Percentiles rank a stretch among this genome's conserved stretches.
Conservation (phyloP, 2,113 vertebrate species). For the Chascanopsetta lugubris region DNA sequence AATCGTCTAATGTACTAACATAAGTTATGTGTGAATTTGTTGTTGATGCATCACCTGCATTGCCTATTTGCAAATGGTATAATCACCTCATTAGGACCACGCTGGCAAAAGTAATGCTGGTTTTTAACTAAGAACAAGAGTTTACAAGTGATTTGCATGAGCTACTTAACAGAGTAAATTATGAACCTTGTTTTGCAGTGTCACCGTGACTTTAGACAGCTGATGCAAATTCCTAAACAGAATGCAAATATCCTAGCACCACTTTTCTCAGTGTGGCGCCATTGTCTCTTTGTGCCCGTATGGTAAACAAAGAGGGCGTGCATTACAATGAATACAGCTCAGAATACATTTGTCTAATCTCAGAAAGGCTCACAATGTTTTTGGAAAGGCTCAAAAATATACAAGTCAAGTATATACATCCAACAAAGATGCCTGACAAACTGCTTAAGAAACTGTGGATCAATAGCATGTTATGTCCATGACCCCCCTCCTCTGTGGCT, state of each 20-base stretch:
- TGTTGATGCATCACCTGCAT: constrained; percentile 68
- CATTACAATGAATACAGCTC: constrained; percentile 71
- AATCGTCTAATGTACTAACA: constrained; percentile 75
- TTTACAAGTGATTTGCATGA: constrained; percentile 50
- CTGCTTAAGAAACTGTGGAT: constrained; percentile 81
- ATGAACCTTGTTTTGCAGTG: constrained; percentile 13
- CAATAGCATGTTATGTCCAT: constrained; percentile 85
- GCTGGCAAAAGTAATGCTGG: constrained; percentile 64
- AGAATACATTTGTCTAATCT: constrained; percentile 78
- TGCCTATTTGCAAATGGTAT: constrained; percentile 58
- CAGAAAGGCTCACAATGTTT: constrained; percentile 43
- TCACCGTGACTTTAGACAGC: constrained; percentile 33
- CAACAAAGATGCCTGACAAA: constrained; percentile 49
- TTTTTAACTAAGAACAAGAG: constrained; percentile 24
- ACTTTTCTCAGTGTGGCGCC: constrained; percentile 65
- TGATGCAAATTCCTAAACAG: constrained; percentile 38
- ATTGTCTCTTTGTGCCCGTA: constrained; percentile 66
- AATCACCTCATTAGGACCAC: constrained; percentile 66
- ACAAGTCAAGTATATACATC: constrained; percentile 11
- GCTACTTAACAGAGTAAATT: constrained; percentile 36
- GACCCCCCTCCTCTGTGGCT: constrained; percentile 83
- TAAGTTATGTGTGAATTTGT: constrained; percentile 69
- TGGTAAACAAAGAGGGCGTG: constrained; percentile 63
- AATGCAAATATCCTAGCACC: constrained; percentile 35
- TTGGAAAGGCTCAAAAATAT: constrained; percentile 15